Percentiles rank a stretch among this genome's conserved stretches.
phyloP scores from a whole-genome alignment of 2,888 invertebrate genomes.

The Ochlodes sylvanus region DNA sequence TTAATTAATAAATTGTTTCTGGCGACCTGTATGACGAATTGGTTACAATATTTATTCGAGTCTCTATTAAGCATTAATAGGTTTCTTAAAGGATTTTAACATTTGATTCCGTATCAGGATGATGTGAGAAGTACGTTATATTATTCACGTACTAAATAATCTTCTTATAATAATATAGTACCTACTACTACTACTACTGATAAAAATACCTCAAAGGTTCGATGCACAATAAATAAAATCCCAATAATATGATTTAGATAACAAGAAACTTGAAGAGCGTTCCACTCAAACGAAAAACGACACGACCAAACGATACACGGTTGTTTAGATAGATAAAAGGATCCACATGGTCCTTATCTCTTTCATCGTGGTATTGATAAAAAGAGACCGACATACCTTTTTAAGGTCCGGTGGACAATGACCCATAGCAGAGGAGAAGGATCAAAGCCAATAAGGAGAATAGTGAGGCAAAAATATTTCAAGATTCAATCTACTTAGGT shows the following conservation, averaged over 20 bases:
- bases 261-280: slow-evolving; percentile 16
- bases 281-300: slow-evolving; percentile 55
- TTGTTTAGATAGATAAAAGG: slow-evolving; percentile 47
- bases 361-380: slow-evolving; percentile 40
- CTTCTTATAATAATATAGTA: too few species aligned
- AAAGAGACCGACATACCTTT: slow-evolving; percentile 48
- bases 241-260: slow-evolving; percentile 28
- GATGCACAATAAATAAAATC: slow-evolving; percentile 4
- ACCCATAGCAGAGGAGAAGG: slow-evolving; percentile 51
- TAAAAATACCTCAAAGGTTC: neutral
- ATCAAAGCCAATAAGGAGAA: slow-evolving; percentile 64
- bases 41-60: too few species aligned
- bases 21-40: too few species aligned
- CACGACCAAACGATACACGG: slow-evolving; percentile 49
- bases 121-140: too few species aligned
- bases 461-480: slow-evolving; percentile 63
- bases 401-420: slow-evolving; percentile 51
- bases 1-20: too few species aligned
- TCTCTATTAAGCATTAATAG: too few species aligned
- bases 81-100: too few species aligned
- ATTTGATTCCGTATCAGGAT: too few species aligned
- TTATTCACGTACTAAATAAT: too few species aligned
- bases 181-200: too few species aligned
- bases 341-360: slow-evolving; percentile 42
- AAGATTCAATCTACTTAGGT: slow-evolving; percentile 72